phyloP scores from a whole-genome alignment of 2,113 vertebrate genomes.

The Herpetotheres cachinnans region DNA sequence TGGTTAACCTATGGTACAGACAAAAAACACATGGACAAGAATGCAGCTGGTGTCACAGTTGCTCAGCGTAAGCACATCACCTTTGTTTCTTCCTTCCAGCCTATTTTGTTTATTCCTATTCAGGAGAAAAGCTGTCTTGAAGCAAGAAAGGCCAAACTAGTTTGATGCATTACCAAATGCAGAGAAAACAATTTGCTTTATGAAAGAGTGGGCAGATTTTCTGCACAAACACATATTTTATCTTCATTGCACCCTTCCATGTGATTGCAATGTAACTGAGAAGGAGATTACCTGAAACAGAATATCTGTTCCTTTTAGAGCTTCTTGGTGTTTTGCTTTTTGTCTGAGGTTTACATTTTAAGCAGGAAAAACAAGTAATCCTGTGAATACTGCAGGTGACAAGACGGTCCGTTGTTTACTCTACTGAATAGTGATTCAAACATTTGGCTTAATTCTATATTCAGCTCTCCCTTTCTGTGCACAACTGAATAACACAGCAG shows the following conservation, averaged over 20 bases:
- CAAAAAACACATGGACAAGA: background rate
- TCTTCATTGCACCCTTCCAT: background rate
- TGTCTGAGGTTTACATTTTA: background rate
- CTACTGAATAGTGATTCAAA: background rate
- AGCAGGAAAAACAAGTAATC: slow-evolving; percentile 17
- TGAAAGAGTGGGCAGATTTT: background rate
- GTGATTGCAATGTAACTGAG: background rate
- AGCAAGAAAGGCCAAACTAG: background rate
- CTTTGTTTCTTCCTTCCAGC: background rate
- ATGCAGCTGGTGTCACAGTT: background rate
- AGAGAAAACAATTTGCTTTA: background rate
- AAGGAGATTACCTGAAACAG: slow-evolving; percentile 28
- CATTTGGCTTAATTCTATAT: background rate
- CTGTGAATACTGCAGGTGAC: background rate
- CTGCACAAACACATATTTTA: background rate
- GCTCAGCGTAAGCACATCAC: background rate
- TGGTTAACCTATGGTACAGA: fast-evolving
- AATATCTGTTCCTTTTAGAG: background rate
- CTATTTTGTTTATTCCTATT: background rate
- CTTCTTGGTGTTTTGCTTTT: background rate
- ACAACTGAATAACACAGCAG: background rate
- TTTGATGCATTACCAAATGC: background rate
- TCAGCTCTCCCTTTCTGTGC: background rate
- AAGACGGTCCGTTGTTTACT: background rate
- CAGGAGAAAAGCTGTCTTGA: background rate